These are phyloP conservation scores for Tolypeutes matacus DNA, from an alignment of 2,797 vertebrate genomes.

Conservation along the genomic window DNA sequence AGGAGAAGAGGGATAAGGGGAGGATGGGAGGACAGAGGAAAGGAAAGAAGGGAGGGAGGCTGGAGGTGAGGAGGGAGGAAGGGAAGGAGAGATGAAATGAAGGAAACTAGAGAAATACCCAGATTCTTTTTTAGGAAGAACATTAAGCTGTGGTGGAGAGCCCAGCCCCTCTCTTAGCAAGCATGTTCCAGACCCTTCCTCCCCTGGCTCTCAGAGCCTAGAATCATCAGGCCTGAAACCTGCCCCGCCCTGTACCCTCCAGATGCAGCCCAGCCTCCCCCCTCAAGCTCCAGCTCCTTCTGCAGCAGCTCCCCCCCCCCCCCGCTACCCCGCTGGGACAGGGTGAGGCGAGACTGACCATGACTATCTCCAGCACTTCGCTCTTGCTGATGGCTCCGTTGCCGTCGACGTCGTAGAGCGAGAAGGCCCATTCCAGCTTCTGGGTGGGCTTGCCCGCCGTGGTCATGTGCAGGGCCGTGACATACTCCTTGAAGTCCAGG, in stretches of 20 bases:
- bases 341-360: constrained; percentile 86
- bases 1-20: no score
- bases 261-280: no score
- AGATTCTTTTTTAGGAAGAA: neutral
- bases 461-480: constrained; percentile 96
- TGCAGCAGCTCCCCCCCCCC: no score
- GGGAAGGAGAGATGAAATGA: neutral
- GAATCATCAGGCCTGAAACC: neutral
- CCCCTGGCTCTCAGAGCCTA: fast-evolving
- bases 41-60: no score
- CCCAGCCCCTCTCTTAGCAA: neutral
- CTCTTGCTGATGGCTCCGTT: constrained; percentile 95
- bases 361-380: constrained; percentile 95
- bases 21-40: neutral
- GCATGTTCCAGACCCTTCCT: neutral
- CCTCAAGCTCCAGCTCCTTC: no score
- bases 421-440: constrained; percentile 97
- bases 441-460: constrained; percentile 93
- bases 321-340: no score
- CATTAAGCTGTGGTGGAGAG: neutral
- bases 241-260: neutral
- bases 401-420: constrained; percentile 95
- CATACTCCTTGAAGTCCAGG: constrained; percentile 96
- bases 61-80: neutral
- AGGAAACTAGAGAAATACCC: neutral